Evolutionary conservation across 2,797 vertebrate genomes (phyloP), one percentile per base, ranked within the genome.

Genomic region (Prunella strophiata): DNA sequence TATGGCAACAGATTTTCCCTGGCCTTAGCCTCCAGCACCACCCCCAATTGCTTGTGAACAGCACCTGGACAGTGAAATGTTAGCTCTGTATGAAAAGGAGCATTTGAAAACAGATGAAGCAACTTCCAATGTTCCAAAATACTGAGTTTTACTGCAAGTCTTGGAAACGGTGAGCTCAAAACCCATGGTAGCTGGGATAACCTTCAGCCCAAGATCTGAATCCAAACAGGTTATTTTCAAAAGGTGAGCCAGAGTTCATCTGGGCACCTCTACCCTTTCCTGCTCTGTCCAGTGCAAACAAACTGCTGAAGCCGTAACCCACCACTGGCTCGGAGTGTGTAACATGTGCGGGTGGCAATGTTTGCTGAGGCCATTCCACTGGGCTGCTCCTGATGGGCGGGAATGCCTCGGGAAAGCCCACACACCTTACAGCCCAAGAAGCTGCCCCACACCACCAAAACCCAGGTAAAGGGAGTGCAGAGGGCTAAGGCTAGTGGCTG

Each of bases 381-480:
- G 5, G 34, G 18, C 51, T 40, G 29, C 13, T 36, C 66, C 10
- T 30, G 15, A 34, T 73, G 47, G 42, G 6, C 1, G 1, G 45
- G 47, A 45, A 76, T 9, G 9, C 67, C 61, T 47, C 0, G 0
- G 63, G 78, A 67, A 66, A 85, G 73, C 57, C 54, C 73, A 21
- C 4, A 8, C 2, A 5, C 36, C 7, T 27, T 16, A 25, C 11
- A 16, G 62, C 17, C 38, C 8, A 6, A n/a, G 43, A 36, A 57
- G 43, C 45, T 18, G 4, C 43, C 38, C 30, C 57, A 27, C 0
- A 3, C 19, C 47, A 55, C 30, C 8, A 1, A 51, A 32, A 13
- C 20, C 21, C 19, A 2, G 10, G 2, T 2, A n/a, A n/a, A 17
- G 1, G 23, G 40, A 16, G 27, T 3, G 18, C 1, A 8, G 40